Evolutionary conservation across 2,888 invertebrate genomes (phyloP), one percentile per base, ranked within the genome.

Genomic region (Nasonovia ribisnigri): DNA sequence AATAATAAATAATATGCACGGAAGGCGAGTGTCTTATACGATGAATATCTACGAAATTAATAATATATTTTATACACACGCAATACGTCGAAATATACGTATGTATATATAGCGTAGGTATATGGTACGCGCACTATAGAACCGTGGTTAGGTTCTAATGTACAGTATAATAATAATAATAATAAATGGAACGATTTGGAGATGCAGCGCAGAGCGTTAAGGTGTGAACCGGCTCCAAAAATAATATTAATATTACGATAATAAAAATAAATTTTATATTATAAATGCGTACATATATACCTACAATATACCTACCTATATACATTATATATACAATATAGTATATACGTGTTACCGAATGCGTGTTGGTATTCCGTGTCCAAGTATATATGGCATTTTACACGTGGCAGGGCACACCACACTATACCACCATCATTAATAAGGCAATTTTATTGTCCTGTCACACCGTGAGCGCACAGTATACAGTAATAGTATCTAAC

Each of bases 401-500:
- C 54, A 86, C 84, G 26, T 67, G 42, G 43, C 46, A n/a, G 11
- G 57, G 29, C 77, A n/a, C 77, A 42, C 51, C 84, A 84, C 89
- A 88, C 51, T 16, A n/a, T 4, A 48, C 16, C 87, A 24, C 36
- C 89, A n/a, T 91, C 91, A 91, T 91, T 91, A 91, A 91, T 91
- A 91, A 91, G 91, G 57, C 84, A 29, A 91, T 91, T 91, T 91
- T 91, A 91, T 91, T 91, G 91, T 91, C 91, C 91, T 91, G 91
- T 91, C 91, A 91, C 91, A 91, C 91, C 43, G 77, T 86, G 91
- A 84, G 84, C 42, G 57, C 57, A 91, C 84, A 86, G n/a, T n/a
- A 42, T 91, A 91, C 43, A 91, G 42, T 88, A 54, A 13, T 84
- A 84, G 54, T 88, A 54, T 88, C 5, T 42, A 43, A 46, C 29